Conservation (phyloP, 2,797 vertebrate species). For the Astyanax mexicanus region DNA sequence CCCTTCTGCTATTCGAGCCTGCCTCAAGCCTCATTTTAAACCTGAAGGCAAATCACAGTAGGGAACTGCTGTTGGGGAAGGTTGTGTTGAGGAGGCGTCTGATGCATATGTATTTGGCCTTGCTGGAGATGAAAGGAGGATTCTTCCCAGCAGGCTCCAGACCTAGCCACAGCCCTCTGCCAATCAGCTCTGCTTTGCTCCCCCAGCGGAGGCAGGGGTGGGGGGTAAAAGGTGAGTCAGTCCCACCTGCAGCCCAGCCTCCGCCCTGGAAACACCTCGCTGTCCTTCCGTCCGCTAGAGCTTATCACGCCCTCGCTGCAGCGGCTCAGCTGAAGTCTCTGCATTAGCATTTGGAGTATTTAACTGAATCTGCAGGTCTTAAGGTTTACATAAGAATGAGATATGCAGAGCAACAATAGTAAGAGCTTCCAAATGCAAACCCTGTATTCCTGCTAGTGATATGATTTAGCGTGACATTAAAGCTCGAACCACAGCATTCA, state of each 20-base stretch:
- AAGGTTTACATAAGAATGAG: not conserved
- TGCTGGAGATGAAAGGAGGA: slow-evolving; percentile 60
- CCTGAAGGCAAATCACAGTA: slow-evolving; percentile 36
- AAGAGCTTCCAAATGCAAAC: not conserved
- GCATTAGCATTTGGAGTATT: not conserved
- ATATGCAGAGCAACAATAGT: not conserved
- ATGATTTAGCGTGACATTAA: not conserved
- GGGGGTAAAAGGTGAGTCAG: slow-evolving; percentile 23
- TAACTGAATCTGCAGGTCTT: not conserved
- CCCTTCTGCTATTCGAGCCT: slow-evolving; percentile 28
- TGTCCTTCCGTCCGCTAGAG: not conserved
- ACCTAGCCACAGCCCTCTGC: slow-evolving; percentile 47
- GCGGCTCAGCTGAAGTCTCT: not conserved
- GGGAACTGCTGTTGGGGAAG: slow-evolving; percentile 53
- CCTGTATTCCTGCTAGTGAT: not conserved
- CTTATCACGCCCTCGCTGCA: not conserved
- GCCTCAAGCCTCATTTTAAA: slow-evolving; percentile 42
- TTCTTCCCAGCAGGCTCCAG: slow-evolving; percentile 58
- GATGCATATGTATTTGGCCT: slow-evolving; percentile 59
- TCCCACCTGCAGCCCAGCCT: not conserved
- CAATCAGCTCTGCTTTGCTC: slow-evolving; percentile 43
- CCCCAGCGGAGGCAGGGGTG: slow-evolving; percentile 20
- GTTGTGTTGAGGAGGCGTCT: slow-evolving; percentile 57
- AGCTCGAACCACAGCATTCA: not conserved
- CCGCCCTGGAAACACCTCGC: slow-evolving; percentile 1